Evolutionary conservation across 2,888 invertebrate species (phyloP), one percentile per base, ranked within the genome.

Genomic region (Volucella bombylans): DNA sequence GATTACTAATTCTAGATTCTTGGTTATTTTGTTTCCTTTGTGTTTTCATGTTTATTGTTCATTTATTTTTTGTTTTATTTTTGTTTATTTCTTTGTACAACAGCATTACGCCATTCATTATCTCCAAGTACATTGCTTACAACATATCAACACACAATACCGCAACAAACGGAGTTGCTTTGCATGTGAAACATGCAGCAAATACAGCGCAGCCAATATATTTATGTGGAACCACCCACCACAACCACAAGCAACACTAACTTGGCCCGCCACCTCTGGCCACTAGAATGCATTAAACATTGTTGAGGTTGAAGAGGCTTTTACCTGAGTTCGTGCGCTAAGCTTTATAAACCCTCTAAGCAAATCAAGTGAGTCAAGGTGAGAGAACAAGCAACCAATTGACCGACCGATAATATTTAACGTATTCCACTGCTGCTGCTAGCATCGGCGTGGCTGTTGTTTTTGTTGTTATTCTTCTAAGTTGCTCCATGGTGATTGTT

Each of bases 331-430:
- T 74, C 43, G 64, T 71, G 59, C 79, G 59, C 74, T 64, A 54
- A 79, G 55, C 68, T 47, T 55, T 78, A 71, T 73, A 68, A 31
- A 31, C 31, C 31, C 74, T 80, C 79, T 68, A 65, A 74, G 69
- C 83, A 83, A 83, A 61, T 83, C 83, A 83, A 83, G 65, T 83
- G 74, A 83, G 83, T 80, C 83, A 83, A 83, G 83, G 83, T 80
- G 80, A 83, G 80, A 83, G 80, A 83, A 80, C 73, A 54, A 69
- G 52, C 73, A 65, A 79, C 79, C 83, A 83, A 79, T 69, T 73
- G 79, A 64, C 79, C 62, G 55, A 39, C 68, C 69, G 77, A 67
- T 76, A 61, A 38, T 67, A 49, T 55, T 39, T 47, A 47, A 59
- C 59, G 43, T 31, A 31, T 31, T 31, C 31, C 31, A 31, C 23